Evolutionary conservation across 2,113 vertebrate genomes (phyloP), one percentile per base, ranked within the genome.

Genomic region (Syngnathus floridae): DNA sequence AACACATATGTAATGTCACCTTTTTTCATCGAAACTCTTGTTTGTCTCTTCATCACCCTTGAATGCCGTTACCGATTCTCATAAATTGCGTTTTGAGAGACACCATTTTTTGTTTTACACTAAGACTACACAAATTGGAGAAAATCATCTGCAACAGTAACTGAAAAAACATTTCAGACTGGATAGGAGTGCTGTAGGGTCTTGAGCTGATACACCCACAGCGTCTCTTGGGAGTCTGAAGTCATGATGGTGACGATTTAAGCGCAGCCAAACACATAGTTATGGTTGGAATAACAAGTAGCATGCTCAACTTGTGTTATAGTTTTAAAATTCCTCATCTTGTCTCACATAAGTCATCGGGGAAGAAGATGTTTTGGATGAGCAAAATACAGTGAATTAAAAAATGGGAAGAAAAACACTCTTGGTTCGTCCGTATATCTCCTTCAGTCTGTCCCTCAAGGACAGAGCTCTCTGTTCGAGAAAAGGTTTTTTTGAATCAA

Each of bases 401-500:
- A 61, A 45, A 61, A 55, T 13, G 31, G 52, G 71, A 65, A 40
- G 62, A 62, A 80, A 87, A 82, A 84, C 62, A 80, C 55, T 21
- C 57, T 41, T 48, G 69, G 79, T 80, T 67, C 70, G 49, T 72
- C 74, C 73, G 70, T 69, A 52, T 22, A 40, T 82, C 77, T 83
- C 26, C 26, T 71, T 61, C 51, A 74, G 81, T 82, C 74, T 73
- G 72, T 86, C 82, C 80, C 83, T 64, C 22, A 79, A 79, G 82
- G 38, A 76, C 64, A 31, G 68, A 62, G 31, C 60, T 67, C n/a
- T 51, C 35, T 67, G 74, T 62, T 54, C 52, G 63, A 65, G 77
- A 73, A 67, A 76, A 76, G 75, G 71, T 81, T 88, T 80, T 78
- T 88, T 77, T 87, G 86, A 85, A 87, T 89, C 82, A 88, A 89